Evolutionary conservation across 2,113 vertebrate genomes (phyloP).

Genomic region (Chaetops frenatus): DNA sequence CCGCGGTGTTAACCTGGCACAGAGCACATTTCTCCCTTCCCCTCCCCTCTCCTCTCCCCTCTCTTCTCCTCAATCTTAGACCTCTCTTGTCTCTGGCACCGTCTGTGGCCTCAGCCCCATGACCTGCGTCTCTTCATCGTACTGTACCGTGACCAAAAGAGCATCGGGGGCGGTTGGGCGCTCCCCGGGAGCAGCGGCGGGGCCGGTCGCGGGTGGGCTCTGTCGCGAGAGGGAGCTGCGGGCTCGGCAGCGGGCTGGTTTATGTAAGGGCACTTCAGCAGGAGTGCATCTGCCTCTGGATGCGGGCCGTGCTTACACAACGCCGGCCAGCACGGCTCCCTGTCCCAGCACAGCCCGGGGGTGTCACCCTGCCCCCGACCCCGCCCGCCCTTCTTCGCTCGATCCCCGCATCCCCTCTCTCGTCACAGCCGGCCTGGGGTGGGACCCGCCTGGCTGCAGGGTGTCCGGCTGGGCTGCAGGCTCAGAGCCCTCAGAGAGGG

Average conservation of each 20-base stretch:
- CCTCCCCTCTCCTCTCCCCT: no score
- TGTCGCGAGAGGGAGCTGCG: background rate
- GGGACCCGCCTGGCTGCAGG: background rate
- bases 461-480: background rate
- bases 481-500: background rate
- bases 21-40: no score
- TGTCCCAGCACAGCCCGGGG: background rate
- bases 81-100: background rate
- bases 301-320: background rate
- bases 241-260: background rate
- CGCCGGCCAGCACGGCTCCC: background rate
- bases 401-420: no score
- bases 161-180: rapidly evolving
- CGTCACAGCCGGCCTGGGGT: rapidly evolving
- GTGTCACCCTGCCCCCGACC: background rate
- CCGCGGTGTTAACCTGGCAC: background rate
- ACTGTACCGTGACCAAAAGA: background rate
- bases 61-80: background rate
- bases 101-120: background rate
- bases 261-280: background rate
- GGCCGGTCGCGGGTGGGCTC: rapidly evolving
- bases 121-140: background rate
- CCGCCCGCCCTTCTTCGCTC: background rate
- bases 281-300: background rate
- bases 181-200: no score